A percentile compares a stretch with the other conserved stretches of the same genome.
Conservation (phyloP, 2,888 invertebrate genomes). For the Pyrgus malvae region DNA sequence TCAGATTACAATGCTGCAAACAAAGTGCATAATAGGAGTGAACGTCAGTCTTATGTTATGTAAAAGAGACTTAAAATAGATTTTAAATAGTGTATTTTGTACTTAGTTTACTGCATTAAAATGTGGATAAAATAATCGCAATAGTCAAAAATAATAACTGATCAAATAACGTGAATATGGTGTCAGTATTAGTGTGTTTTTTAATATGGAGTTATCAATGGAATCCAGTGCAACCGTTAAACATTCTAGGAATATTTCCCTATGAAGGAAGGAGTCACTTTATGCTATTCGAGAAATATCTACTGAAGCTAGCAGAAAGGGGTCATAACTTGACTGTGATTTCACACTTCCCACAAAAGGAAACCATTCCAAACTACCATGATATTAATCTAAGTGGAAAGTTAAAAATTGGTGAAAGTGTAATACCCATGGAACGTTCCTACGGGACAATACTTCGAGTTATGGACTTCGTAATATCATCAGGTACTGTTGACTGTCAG, state of each 20-base stretch:
- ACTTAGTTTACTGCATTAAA: too few species aligned
- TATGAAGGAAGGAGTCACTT: constrained; percentile 87
- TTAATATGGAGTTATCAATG: background rate
- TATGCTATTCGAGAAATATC: constrained; percentile 81
- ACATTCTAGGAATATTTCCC: constrained; percentile 84
- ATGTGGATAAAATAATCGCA: too few species aligned
- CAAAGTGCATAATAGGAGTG: too few species aligned
- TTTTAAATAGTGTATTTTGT: too few species aligned
- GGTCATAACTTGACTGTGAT: constrained; percentile 86
- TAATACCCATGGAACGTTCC: constrained; percentile 42
- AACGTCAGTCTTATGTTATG: too few species aligned
- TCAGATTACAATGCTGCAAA: too few species aligned
- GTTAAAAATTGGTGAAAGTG: constrained; percentile 42
- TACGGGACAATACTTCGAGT: constrained; percentile 41
- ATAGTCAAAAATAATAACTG: too few species aligned
- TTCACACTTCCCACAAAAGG: constrained; percentile 81
- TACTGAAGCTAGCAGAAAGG: constrained; percentile 79
- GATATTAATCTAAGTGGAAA: constrained; percentile 77
- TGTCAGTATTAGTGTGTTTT: background rate
- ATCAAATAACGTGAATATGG: background rate
- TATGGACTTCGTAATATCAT: constrained; percentile 1
- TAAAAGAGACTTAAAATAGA: too few species aligned
- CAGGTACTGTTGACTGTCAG: constrained; percentile 50
- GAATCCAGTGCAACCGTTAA: constrained; percentile 44
- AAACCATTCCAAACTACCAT: constrained; percentile 76